These are phyloP conservation scores for Netelia fuscicornis DNA, from an alignment of 2,888 invertebrate species.

Conservation along the genomic window DNA sequence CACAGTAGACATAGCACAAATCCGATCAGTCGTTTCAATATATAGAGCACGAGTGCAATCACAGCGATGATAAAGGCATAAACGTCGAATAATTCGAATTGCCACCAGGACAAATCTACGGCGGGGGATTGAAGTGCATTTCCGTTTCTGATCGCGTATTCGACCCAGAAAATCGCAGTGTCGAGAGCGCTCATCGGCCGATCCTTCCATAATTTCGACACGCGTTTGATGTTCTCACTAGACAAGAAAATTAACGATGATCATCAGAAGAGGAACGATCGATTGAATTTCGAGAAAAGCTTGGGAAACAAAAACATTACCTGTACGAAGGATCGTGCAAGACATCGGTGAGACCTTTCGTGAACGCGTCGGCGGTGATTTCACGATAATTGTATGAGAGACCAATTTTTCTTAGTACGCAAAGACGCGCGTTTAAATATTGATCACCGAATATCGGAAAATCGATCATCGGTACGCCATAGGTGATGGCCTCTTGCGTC, in stretches of 20 bases:
- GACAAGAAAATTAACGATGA: background rate
- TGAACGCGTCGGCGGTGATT: constrained; percentile 71
- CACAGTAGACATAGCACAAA: constrained; percentile 79
- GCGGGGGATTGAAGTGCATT: constrained; percentile 74
- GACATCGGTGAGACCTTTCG: constrained; percentile 72
- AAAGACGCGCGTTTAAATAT: constrained; percentile 73
- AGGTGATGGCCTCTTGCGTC: constrained; percentile 73
- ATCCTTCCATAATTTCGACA: constrained; percentile 81
- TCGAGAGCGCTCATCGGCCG: constrained; percentile 87
- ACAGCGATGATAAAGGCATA: constrained; percentile 66
- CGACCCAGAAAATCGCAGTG: constrained; percentile 89
- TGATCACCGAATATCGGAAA: constrained; percentile 76
- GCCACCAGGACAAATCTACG: constrained; percentile 76
- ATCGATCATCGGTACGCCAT: constrained; percentile 75
- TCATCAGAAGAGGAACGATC: background rate
- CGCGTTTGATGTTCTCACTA: constrained; percentile 1
- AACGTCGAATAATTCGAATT: constrained; percentile 76
- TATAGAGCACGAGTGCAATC: constrained; percentile 21
- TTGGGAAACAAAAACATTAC: constrained; percentile 48
- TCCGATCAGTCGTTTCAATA: constrained; percentile 12
- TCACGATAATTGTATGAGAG: constrained; percentile 68
- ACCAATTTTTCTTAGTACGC: constrained; percentile 73
- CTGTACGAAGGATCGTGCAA: constrained; percentile 74
- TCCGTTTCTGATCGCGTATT: constrained; percentile 85
- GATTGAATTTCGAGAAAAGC: background rate